Evolutionary conservation across 2,113 vertebrate species (phyloP).

Genomic region (Chloroceryle aenea): DNA sequence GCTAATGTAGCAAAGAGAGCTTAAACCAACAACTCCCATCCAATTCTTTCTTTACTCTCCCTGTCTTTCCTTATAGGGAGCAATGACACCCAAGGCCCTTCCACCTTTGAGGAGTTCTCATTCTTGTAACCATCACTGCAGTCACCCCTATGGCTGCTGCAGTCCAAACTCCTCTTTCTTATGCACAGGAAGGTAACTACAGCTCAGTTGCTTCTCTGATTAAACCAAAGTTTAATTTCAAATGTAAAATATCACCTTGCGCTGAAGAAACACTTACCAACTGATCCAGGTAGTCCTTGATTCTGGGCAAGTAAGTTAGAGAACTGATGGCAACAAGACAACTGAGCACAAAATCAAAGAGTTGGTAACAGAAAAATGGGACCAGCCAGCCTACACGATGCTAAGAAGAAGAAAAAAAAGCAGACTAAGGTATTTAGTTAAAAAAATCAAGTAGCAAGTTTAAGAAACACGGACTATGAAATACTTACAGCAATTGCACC

Average conservation of each 20-base stretch:
- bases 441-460: not conserved
- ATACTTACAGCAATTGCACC: constrained; percentile 95
- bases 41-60: not conserved
- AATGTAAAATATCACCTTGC: not conserved
- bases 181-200: not conserved
- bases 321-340: constrained; percentile 97
- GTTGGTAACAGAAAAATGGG: constrained; percentile 97
- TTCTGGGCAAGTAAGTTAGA: constrained; percentile 94
- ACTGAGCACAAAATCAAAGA: constrained; percentile 97
- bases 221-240: not conserved
- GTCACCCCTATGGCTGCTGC: not conserved
- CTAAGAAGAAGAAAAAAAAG: constrained; percentile 63
- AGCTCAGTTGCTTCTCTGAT: not conserved
- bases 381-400: constrained; percentile 97
- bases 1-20: not conserved
- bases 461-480: not conserved
- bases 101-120: not conserved
- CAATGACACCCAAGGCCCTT: not conserved
- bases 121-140: not conserved
- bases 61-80: not conserved
- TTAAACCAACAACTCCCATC: not conserved
- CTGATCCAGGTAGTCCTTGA: constrained; percentile 97
- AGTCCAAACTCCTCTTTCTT: not conserved
- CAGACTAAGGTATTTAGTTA: not conserved
- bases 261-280: constrained; percentile 82